A percentile compares a stretch with the other conserved stretches of the same genome.
phyloP scores from a whole-genome alignment of 2,113 vertebrate genomes.

The Oncorhynchus nerka region DNA sequence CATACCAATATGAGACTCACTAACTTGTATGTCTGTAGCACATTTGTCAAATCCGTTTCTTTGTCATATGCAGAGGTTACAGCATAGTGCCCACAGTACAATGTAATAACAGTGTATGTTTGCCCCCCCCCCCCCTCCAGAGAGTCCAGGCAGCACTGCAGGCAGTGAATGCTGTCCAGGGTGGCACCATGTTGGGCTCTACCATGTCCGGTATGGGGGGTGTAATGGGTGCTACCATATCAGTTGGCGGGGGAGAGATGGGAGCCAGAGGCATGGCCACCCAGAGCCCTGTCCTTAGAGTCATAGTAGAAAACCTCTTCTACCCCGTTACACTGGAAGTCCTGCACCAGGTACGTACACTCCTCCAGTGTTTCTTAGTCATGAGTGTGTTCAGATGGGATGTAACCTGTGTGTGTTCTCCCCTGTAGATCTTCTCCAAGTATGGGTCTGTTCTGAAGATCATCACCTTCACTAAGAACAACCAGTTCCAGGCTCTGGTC shows the following conservation, averaged over 20 bases:
- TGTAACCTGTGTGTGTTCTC: background rate
- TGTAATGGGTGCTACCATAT: conserved; percentile 69
- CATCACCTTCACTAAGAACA: conserved; percentile 98
- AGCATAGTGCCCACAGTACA: background rate
- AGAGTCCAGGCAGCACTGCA: conserved; percentile 93
- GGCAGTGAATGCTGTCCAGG: conserved; percentile 88
- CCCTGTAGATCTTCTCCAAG: conserved; percentile 93
- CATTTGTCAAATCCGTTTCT: background rate
- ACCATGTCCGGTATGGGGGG: conserved; percentile 55
- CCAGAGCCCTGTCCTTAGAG: conserved; percentile 92
- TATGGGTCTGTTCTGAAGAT: conserved; percentile 95
- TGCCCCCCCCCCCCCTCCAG: conserved; percentile 56
- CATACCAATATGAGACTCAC: background rate
- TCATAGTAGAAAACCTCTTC: conserved; percentile 97
- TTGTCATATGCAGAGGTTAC: no score
- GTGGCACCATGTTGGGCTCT: conserved; percentile 77
- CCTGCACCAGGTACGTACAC: conserved; percentile 86
- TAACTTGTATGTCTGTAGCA: background rate
- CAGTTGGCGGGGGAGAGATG: conserved; percentile 55
- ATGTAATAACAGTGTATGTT: background rate
- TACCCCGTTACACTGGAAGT: conserved; percentile 97
- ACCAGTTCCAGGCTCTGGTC: conserved; percentile 93
- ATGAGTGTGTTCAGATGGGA: background rate
- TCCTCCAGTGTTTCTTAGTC: no score
- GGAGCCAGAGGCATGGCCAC: conserved; percentile 48